Evolutionary conservation across 1,140 invertebrate species (phyloP), one percentile per base, ranked within the genome.

Genomic region (Goniozus legneri): DNA sequence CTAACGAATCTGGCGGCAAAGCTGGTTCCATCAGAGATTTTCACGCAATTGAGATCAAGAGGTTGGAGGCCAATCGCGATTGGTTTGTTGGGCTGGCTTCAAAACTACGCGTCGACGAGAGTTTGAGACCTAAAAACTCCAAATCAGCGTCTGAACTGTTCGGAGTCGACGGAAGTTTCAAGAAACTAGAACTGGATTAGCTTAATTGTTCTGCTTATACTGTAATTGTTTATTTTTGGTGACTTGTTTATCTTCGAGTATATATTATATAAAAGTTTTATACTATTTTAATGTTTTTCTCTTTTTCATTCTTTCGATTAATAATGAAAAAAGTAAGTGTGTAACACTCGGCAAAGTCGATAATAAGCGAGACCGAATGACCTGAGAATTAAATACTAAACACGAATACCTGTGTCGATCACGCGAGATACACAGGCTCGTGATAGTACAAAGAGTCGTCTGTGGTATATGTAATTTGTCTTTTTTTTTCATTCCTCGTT

Each of bases 101-200:
- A 37, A 67, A 61, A 6, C 73, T 76, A 50, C 68, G 77, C 19
- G 79, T 83, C 0, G 74, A 82, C 24, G 84, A 86, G 46, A 71
- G 78, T 6, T 64, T 79, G 32, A 61, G 84, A 24, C 79, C 81
- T 0, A 84, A 82, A 3, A 86, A 84, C 52, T 79, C 80, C 8
- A 86, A 84, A 60, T 80, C 76, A 31, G 78, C 75, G 2, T 73
- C 77, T 0, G 82, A 84, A 42, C 67, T 85, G 6, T 86, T 86
- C 52, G 82, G 85, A 8, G 74, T 86, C 0, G 84, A 87, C 59
- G 85, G 85, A 2, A 84, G 54, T 31, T 73, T 88, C 53, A 87
- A 87, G 57, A 87, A 87, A 64, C 60, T 88, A 10, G 83, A 87
- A 42, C 79, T 89, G 36, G 85, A 87, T 77, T 88, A 64, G 24